Evolutionary conservation across 1,140 invertebrate species (phyloP).

Genomic region (Drosophila pruinosa): DNA sequence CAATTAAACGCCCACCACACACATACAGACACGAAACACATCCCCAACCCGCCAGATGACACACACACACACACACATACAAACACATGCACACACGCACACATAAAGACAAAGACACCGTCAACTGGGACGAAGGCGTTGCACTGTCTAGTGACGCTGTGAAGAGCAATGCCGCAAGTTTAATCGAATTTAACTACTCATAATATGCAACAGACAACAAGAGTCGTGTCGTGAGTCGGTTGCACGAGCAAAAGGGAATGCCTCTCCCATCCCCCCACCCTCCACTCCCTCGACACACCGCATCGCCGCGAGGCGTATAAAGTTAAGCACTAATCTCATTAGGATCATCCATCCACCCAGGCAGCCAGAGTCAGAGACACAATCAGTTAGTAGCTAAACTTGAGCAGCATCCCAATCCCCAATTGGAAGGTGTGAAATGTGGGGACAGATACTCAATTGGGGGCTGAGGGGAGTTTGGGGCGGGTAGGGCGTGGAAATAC

Average conservation of each 20-base stretch:
- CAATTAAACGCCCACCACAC: constrained; percentile 57
- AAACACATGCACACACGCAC: not conserved
- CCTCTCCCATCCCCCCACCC: not conserved
- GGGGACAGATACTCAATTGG: not conserved
- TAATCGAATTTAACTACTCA: constrained; percentile 82
- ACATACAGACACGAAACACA: too few relatives aligned
- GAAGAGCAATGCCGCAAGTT: constrained; percentile 67
- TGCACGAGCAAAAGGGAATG: not conserved
- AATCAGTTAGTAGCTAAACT: constrained; percentile 30
- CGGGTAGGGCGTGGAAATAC: constrained; percentile 32
- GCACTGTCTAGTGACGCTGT: constrained; percentile 41
- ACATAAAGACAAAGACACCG: not conserved
- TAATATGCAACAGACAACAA: constrained; percentile 79
- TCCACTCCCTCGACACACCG: not conserved
- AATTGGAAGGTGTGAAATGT: constrained; percentile 32
- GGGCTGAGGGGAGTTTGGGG: too few relatives aligned
- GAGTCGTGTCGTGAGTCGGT: constrained; percentile 7
- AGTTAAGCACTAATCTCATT: constrained; percentile 82
- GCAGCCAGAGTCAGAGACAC: not conserved
- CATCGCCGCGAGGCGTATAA: constrained; percentile 49
- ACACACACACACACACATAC: not conserved
- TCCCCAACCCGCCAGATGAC: not conserved
- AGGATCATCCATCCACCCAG: constrained; percentile 61
- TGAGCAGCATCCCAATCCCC: constrained; percentile 13
- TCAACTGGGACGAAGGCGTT: constrained; percentile 17